Conservation (phyloP, 2,888 invertebrate species). For the Pterobdella sp. region DNA sequence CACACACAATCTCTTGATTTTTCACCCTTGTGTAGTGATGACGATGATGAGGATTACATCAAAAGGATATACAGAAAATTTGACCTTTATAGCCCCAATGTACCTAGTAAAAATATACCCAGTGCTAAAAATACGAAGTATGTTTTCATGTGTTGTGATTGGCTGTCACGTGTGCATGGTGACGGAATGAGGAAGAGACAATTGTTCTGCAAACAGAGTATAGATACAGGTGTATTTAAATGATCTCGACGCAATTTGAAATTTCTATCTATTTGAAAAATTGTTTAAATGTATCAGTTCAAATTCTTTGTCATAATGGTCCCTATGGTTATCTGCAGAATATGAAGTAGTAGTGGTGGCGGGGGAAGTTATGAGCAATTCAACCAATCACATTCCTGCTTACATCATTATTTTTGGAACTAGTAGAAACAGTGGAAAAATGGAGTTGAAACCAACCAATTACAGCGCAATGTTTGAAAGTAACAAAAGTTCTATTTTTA, state of each 20-base stretch:
- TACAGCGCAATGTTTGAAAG: not conserved
- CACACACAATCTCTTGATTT: not conserved
- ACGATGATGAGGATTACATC: not conserved
- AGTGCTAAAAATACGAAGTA: constrained; percentile 4
- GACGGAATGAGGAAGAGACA: constrained; percentile 17
- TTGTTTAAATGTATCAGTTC: too few relatives aligned
- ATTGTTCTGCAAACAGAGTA: constrained; percentile 11
- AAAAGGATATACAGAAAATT: not conserved
- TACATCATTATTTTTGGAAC: constrained; percentile 15
- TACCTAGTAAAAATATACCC: not conserved
- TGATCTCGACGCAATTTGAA: too few relatives aligned
- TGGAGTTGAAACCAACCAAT: constrained; percentile 9
- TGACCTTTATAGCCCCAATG: not conserved
- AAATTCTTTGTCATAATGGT: too few relatives aligned
- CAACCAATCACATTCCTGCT: not conserved
- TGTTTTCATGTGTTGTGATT: constrained; percentile 14
- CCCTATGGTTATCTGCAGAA: too few relatives aligned
- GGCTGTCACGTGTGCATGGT: constrained; percentile 12
- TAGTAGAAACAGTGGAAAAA: constrained; percentile 4
- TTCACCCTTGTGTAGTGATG: not conserved
- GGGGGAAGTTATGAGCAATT: not conserved
- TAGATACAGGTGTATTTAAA: constrained; percentile 17
- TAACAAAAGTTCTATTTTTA: constrained; percentile 15
- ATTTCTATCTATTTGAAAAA: too few relatives aligned
- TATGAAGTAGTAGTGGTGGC: constrained; percentile 21